Percentiles rank a stretch among this genome's conserved stretches.
These are phyloP conservation scores for Apeira syringaria DNA, from an alignment of 2,888 invertebrate species.

Conservation along the genomic window DNA sequence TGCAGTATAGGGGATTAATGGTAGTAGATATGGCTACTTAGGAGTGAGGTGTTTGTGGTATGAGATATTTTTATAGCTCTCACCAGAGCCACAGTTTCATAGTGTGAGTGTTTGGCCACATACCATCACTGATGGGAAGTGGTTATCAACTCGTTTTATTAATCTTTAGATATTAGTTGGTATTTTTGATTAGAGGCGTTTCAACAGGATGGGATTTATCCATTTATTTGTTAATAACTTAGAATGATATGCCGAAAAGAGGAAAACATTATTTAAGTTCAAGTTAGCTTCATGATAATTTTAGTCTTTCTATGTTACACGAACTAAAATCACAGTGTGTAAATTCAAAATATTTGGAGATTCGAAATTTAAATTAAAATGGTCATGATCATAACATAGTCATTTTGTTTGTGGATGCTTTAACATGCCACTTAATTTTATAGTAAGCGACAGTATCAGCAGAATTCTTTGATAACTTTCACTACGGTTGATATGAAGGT, in stretches of 20 bases:
- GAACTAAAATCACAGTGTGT: no score
- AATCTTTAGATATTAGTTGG: constrained; percentile 32
- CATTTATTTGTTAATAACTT: no score
- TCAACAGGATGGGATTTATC: constrained; percentile 27
- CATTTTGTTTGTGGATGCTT: no score
- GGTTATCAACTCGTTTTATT: constrained; percentile 37
- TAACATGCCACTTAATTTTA: no score
- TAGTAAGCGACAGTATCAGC: no score
- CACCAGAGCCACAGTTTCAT: constrained; percentile 8
- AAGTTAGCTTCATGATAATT: no score
- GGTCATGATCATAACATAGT: no score
- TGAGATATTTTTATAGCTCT: constrained; percentile 22
- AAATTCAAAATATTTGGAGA: no score
- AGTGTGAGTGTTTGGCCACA: constrained; percentile 30
- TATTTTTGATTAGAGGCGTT: constrained; percentile 39
- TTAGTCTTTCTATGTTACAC: no score
- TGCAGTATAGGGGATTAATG: constrained; percentile 53
- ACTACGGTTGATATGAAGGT: constrained; percentile 11
- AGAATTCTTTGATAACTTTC: no score
- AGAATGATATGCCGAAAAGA: constrained; percentile 27
- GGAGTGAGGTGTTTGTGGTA: constrained; percentile 14
- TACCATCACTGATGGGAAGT: constrained; percentile 41
- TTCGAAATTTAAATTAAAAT: no score
- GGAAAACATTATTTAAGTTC: no score
- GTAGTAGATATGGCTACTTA: constrained; percentile 41